Conservation (phyloP, 2,888 invertebrate species). For the Drosophila gaucha region DNA sequence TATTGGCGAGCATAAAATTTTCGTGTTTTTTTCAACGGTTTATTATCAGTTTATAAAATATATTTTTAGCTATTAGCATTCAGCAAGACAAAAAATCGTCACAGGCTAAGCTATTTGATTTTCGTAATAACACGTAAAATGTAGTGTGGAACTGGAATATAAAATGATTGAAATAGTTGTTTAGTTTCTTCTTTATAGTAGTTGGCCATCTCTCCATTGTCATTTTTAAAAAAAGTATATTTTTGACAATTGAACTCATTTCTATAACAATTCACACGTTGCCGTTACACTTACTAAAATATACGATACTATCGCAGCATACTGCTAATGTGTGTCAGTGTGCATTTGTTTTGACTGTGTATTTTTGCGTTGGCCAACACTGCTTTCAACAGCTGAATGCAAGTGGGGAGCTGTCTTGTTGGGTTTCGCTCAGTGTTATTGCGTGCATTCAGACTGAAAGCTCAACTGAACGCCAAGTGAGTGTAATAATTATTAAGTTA, state of each 20-base stretch:
- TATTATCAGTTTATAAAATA: not conserved
- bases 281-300: not conserved
- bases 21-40: not conserved
- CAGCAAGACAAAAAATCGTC: not conserved
- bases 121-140: too few relatives aligned
- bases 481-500: conserved; percentile 55
- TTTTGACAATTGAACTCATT: not conserved
- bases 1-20: not conserved
- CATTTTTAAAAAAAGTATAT: too few relatives aligned
- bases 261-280: conserved; percentile 1
- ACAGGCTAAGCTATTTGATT: too few relatives aligned
- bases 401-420: conserved; percentile 22
- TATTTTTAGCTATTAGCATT: not conserved
- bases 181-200: not conserved
- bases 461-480: conserved; percentile 36
- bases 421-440: conserved; percentile 48
- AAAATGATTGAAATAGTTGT: not conserved
- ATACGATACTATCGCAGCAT: conserved; percentile 32
- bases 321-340: conserved; percentile 20
- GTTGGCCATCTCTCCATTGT: too few relatives aligned
- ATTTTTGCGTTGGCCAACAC: conserved; percentile 43
- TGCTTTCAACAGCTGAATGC: conserved; percentile 51
- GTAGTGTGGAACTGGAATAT: too few relatives aligned
- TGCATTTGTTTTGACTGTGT: conserved; percentile 57
- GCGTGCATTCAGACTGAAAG: conserved; percentile 43